Evolutionary conservation across 2,797 vertebrate genomes (phyloP).

Genomic region (Mormyrops attenuatus): DNA sequence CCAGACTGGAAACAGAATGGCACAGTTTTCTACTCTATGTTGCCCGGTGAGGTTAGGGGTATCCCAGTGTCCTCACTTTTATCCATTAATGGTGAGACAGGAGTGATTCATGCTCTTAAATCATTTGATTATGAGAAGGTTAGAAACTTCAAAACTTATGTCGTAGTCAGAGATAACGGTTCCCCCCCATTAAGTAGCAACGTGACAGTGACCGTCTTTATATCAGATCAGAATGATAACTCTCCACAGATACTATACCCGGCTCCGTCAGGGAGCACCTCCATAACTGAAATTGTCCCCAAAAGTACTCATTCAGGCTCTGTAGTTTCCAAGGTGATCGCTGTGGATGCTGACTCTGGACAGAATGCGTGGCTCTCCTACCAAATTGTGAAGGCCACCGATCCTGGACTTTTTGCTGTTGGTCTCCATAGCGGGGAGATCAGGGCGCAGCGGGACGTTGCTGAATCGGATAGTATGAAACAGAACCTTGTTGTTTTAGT

Average conservation of each 20-base stretch:
- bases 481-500: conserved; percentile 63
- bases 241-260: conserved; percentile 65
- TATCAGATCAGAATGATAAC: conserved; percentile 74
- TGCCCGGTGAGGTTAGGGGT: conserved; percentile 33
- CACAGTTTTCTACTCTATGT: conserved; percentile 35
- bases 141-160: conserved; percentile 47
- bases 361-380: conserved; percentile 74
- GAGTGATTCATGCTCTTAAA: conserved; percentile 34
- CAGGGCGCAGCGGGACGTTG: conserved; percentile 54
- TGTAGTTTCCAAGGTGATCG: conserved; percentile 73
- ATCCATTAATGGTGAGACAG: conserved; percentile 39
- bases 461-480: conserved; percentile 56
- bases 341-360: conserved; percentile 67
- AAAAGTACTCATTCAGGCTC: conserved; percentile 57
- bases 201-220: conserved; percentile 61
- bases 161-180: conserved; percentile 64
- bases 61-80: conserved; percentile 34
- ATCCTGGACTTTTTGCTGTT: conserved; percentile 64
- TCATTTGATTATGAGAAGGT: conserved; percentile 48
- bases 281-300: conserved; percentile 52
- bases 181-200: conserved; percentile 59
- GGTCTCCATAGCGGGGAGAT: conserved; percentile 44
- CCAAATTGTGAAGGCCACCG: conserved; percentile 58
- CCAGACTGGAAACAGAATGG: conserved; percentile 40
- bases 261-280: conserved; percentile 46